Conservation (phyloP, 2,113 vertebrate genomes). For the Oncorhynchus kisutch region DNA sequence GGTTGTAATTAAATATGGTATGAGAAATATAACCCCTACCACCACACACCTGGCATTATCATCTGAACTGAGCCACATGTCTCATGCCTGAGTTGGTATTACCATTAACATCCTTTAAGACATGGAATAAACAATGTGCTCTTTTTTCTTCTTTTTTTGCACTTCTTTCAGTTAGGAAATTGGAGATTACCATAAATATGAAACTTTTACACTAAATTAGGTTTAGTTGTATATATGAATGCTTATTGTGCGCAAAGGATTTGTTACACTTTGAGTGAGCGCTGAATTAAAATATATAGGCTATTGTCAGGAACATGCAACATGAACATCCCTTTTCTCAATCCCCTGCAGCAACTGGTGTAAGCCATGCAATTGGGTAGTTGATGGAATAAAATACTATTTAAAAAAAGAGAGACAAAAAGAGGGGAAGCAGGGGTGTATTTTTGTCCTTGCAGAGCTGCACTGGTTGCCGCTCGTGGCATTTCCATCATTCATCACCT, state of each 20-base stretch:
- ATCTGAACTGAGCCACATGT: neutral
- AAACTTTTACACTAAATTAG: neutral
- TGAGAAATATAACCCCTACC: conserved; percentile 44
- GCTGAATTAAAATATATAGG: neutral
- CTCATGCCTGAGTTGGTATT: neutral
- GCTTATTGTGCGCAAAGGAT: neutral
- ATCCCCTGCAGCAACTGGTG: neutral
- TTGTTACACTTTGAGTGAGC: neutral
- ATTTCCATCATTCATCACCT: conserved; percentile 74
- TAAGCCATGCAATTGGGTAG: conserved; percentile 8
- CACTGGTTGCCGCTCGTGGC: conserved; percentile 48
- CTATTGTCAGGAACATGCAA: neutral
- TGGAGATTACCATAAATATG: neutral
- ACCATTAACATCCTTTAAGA: neutral
- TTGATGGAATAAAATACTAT: neutral
- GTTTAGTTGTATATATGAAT: neutral
- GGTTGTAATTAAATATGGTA: conserved; percentile 46
- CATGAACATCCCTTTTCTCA: neutral
- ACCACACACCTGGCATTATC: conserved; percentile 43
- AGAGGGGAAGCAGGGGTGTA: conserved; percentile 12
- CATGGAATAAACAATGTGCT: neutral
- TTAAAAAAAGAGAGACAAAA: neutral
- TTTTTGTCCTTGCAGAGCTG: conserved; percentile 40
- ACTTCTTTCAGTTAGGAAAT: neutral
- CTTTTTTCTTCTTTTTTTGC: neutral